A percentile compares a stretch with the other conserved stretches of the same genome.
These are phyloP conservation scores for Xylocopa sonorina DNA, from an alignment of 1,140 invertebrate genomes.

Conservation along the genomic window DNA sequence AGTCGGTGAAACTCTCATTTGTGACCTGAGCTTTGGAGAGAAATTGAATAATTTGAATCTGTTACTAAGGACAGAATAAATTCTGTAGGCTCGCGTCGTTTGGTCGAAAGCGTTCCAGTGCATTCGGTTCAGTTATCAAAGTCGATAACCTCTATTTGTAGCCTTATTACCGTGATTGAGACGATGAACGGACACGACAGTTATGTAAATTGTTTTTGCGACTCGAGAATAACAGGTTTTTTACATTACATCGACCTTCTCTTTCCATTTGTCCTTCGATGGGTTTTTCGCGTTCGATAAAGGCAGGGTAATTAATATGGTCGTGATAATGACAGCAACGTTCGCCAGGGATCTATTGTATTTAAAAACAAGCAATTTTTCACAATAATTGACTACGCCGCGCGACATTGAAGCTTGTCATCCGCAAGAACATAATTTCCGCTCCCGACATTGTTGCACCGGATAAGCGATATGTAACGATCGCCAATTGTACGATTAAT, in stretches of 20 bases:
- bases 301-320: not conserved
- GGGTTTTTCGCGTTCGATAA: not conserved
- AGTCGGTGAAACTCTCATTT: too few relatives aligned
- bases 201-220: slow-evolving; percentile 11
- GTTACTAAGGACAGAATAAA: too few relatives aligned
- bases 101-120: too few relatives aligned
- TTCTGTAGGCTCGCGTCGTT: too few relatives aligned
- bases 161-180: not conserved
- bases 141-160: not conserved
- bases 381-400: not conserved
- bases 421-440: too few relatives aligned
- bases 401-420: too few relatives aligned
- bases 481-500: too few relatives aligned
- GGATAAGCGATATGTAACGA: too few relatives aligned
- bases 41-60: too few relatives aligned
- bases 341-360: not conserved
- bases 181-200: not conserved
- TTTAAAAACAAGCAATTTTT: not conserved
- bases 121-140: not conserved
- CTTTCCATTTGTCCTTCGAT: too few relatives aligned
- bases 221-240: not conserved
- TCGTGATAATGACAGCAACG: not conserved
- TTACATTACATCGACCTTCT: not conserved
- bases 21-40: too few relatives aligned
- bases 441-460: too few relatives aligned